Evolutionary conservation across 1,140 invertebrate genomes (phyloP).

Genomic region (Battus philenor): DNA sequence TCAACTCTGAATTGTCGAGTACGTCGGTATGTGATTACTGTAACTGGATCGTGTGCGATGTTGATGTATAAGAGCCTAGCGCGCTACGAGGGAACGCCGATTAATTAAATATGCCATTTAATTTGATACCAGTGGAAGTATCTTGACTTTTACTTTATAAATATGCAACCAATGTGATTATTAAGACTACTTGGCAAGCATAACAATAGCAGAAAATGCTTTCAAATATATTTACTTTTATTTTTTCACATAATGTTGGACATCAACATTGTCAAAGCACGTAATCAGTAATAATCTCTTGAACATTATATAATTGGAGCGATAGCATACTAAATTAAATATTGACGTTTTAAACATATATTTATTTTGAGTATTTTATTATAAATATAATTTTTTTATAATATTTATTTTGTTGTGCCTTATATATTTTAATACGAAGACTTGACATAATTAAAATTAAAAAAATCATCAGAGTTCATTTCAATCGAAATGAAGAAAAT

Average conservation of each 20-base stretch:
- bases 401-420: too few species aligned
- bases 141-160: neutral
- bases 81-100: neutral
- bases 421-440: too few species aligned
- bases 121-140: neutral
- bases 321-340: too few species aligned
- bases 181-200: neutral
- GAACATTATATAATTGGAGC: conserved; percentile 12
- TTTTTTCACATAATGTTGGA: neutral
- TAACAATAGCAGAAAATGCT: neutral
- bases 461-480: too few species aligned
- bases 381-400: too few species aligned
- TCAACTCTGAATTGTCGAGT: conserved; percentile 1
- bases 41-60: conserved; percentile 2
- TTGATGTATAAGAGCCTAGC: neutral
- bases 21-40: neutral
- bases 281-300: conserved; percentile 9
- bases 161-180: neutral
- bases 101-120: neutral
- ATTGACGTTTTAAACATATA: too few species aligned
- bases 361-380: too few species aligned
- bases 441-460: too few species aligned
- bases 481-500: too few species aligned
- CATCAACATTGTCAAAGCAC: conserved; percentile 14
- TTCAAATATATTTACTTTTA: neutral